Percentiles rank a stretch among this genome's conserved stretches.
Evolutionary conservation across 2,888 invertebrate genomes (phyloP).

Genomic region (Criorhina ranunculi): DNA sequence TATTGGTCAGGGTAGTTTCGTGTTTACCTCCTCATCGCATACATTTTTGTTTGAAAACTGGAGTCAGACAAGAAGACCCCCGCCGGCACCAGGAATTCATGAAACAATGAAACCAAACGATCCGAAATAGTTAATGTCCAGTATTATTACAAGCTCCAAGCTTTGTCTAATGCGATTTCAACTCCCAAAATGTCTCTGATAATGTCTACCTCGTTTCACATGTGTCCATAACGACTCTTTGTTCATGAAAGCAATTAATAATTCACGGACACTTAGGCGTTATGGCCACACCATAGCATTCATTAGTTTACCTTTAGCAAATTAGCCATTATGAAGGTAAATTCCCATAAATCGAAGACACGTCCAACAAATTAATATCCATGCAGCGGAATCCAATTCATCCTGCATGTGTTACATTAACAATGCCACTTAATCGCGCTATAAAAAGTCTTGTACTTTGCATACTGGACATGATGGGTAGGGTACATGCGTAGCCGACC

Average conservation of each 20-base stretch:
- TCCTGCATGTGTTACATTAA: background rate
- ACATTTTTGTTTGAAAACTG: no score
- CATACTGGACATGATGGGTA: constrained; percentile 33
- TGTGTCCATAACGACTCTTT: background rate
- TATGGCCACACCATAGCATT: constrained; percentile 12
- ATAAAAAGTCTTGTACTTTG: constrained; percentile 23
- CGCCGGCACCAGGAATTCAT: no score
- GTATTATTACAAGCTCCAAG: no score
- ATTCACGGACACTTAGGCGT: background rate
- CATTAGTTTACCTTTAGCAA: constrained; percentile 10
- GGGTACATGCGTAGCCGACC: constrained; percentile 32
- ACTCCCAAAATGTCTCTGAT: no score
- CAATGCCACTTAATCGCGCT: constrained; percentile 16
- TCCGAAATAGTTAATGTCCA: no score
- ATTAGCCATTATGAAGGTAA: background rate
- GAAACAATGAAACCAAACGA: no score
- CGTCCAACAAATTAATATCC: background rate
- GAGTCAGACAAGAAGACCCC: no score
- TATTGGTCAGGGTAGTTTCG: no score
- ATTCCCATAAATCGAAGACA: no score
- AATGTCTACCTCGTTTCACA: background rate
- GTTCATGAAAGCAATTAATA: background rate
- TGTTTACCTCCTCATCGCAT: no score
- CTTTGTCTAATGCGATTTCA: no score
- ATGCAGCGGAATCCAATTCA: background rate